These are phyloP conservation scores for Papio anubis DNA, from an alignment of 2,113 vertebrate genomes.

Conservation along the genomic window DNA sequence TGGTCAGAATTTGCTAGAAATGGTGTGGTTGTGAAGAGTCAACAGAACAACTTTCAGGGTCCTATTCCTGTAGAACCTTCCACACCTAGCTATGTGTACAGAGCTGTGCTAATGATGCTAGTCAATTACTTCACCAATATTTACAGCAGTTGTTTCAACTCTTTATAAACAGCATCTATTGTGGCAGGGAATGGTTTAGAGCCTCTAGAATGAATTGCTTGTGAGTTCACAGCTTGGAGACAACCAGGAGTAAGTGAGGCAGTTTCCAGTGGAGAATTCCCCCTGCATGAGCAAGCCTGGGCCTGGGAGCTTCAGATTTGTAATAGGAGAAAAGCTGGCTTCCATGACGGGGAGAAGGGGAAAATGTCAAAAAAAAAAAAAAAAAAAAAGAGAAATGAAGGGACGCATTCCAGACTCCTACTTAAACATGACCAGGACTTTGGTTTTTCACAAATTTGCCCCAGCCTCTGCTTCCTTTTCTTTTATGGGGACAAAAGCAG, in stretches of 20 bases:
- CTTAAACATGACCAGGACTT: background rate
- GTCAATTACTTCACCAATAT: background rate
- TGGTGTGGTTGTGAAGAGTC: background rate
- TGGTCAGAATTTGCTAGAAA: constrained; percentile 19
- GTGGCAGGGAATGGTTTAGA: background rate
- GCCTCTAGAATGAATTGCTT: constrained; percentile 20
- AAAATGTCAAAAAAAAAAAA: background rate
- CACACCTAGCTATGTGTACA: background rate
- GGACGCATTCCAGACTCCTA: background rate
- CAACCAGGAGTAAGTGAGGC: background rate
- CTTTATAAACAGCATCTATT: constrained; percentile 34
- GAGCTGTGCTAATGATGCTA: background rate
- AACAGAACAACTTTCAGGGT: constrained; percentile 1
- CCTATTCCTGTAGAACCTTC: background rate
- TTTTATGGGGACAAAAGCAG: background rate
- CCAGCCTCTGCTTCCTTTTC: background rate
- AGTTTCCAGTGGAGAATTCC: background rate
- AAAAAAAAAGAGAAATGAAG: background rate
- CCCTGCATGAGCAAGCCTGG: background rate
- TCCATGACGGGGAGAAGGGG: too few species aligned
- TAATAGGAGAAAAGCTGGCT: background rate
- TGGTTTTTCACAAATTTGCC: background rate
- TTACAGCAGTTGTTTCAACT: constrained; percentile 49
- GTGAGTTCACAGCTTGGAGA: constrained; percentile 42
- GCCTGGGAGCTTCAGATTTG: background rate